These are phyloP conservation scores for Cryptoleucopteryx plumbea DNA, from an alignment of 2,113 vertebrate species.

Conservation along the genomic window DNA sequence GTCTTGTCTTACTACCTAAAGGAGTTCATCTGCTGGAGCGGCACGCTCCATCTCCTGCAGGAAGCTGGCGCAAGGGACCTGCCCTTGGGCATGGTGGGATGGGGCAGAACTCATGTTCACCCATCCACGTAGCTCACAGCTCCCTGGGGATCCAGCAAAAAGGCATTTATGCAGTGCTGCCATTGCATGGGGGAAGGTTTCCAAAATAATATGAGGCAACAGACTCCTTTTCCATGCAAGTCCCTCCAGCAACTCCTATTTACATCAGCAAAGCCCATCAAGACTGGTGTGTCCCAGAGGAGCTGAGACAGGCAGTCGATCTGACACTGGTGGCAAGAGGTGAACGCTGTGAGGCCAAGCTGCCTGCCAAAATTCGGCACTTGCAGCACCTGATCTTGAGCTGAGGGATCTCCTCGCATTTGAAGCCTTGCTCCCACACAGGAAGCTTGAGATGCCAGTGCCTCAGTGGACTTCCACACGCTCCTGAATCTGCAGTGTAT, in stretches of 20 bases:
- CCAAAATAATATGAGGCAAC: background rate
- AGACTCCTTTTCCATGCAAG: background rate
- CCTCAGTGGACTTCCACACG: accelerated
- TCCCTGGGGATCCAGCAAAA: background rate
- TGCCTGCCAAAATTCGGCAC: background rate
- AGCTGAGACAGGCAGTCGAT: background rate
- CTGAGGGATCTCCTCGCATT: background rate
- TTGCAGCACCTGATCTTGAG: background rate
- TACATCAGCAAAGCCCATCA: background rate
- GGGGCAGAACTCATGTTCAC: background rate
- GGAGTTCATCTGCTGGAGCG: background rate
- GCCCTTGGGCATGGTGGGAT: background rate
- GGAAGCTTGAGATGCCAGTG: background rate
- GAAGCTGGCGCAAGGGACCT: background rate
- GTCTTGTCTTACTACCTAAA: background rate
- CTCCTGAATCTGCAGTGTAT: accelerated
- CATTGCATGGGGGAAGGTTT: background rate
- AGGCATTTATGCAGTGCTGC: background rate
- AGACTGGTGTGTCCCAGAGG: background rate
- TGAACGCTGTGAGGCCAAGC: background rate
- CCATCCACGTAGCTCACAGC: background rate
- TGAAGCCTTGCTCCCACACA: background rate
- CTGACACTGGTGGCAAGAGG: background rate
- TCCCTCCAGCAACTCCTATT: background rate
- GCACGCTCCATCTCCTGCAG: background rate